A percentile compares a stretch with the other conserved stretches of the same genome.
These are phyloP conservation scores for Parnassius glacialis DNA, from an alignment of 2,888 invertebrate genomes.

Conservation along the genomic window DNA sequence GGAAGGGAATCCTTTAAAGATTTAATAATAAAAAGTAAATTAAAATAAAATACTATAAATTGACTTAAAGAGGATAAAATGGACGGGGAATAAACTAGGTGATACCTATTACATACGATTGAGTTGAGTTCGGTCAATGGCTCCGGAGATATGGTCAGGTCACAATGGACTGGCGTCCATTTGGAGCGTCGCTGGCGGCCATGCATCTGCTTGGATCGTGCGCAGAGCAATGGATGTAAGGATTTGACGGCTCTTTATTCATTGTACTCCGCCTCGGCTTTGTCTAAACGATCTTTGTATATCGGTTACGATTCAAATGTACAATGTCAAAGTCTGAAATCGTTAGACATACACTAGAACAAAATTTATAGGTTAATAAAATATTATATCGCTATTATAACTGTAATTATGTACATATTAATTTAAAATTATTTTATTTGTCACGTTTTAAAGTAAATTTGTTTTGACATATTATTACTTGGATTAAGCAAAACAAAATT, in stretches of 20 bases:
- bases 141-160: conserved; percentile 44
- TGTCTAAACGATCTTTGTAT: conserved; percentile 62
- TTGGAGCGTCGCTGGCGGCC: conserved; percentile 35
- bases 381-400: conserved; percentile 10
- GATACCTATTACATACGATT: conserved; percentile 15
- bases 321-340: conserved; percentile 19
- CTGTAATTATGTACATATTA: background rate
- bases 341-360: conserved; percentile 11
- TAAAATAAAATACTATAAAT: conserved; percentile 25
- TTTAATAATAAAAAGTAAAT: background rate
- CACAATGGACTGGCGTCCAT: conserved; percentile 35
- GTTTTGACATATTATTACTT: background rate
- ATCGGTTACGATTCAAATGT: conserved; percentile 26
- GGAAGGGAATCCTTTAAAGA: background rate
- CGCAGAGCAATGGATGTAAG: conserved; percentile 61
- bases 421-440: background rate
- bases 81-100: conserved; percentile 18
- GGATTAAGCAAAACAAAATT: too few relatives aligned
- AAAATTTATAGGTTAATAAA: conserved; percentile 17
- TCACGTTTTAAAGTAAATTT: background rate
- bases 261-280: conserved; percentile 53
- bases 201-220: conserved; percentile 74
- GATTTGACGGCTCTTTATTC: conserved; percentile 71
- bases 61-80: conserved; percentile 21
- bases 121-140: conserved; percentile 49